These are phyloP conservation scores for Synergus laeviventris DNA, from an alignment of 2,888 invertebrate genomes.

Conservation along the genomic window DNA sequence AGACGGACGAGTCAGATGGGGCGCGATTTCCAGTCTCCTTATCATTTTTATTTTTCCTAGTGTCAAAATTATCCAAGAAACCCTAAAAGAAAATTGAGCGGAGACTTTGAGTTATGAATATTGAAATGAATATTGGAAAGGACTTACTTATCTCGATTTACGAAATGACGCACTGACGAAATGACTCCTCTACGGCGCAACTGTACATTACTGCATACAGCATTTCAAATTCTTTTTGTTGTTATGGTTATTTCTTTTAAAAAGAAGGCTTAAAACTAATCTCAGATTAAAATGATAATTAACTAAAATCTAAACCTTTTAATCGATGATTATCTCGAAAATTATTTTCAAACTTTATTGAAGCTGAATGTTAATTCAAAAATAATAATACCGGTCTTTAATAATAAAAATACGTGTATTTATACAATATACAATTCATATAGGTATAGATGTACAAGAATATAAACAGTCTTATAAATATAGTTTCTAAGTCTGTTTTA, in stretches of 20 bases:
- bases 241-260: slow-evolving; percentile 29
- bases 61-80: background rate
- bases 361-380: background rate
- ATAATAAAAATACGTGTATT: background rate
- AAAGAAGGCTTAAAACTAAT: background rate
- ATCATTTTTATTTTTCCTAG: slow-evolving; percentile 22
- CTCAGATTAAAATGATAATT: too few relatives aligned
- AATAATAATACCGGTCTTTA: background rate
- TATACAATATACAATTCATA: background rate
- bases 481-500: background rate
- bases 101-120: background rate
- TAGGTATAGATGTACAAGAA: background rate
- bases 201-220: slow-evolving; percentile 42
- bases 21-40: slow-evolving; percentile 11
- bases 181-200: slow-evolving; percentile 57
- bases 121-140: slow-evolving; percentile 37
- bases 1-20: slow-evolving; percentile 59
- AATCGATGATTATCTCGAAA: too few relatives aligned
- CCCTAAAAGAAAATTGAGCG: background rate
- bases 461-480: slow-evolving; percentile 4
- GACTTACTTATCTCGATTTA: slow-evolving; percentile 51
- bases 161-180: slow-evolving; percentile 57
- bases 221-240: slow-evolving; percentile 40
- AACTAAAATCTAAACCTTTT: too few relatives aligned
- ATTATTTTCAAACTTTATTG: too few relatives aligned